Evolutionary conservation across 2,113 vertebrate species (phyloP).

Genomic region (Isichthys henryi): DNA sequence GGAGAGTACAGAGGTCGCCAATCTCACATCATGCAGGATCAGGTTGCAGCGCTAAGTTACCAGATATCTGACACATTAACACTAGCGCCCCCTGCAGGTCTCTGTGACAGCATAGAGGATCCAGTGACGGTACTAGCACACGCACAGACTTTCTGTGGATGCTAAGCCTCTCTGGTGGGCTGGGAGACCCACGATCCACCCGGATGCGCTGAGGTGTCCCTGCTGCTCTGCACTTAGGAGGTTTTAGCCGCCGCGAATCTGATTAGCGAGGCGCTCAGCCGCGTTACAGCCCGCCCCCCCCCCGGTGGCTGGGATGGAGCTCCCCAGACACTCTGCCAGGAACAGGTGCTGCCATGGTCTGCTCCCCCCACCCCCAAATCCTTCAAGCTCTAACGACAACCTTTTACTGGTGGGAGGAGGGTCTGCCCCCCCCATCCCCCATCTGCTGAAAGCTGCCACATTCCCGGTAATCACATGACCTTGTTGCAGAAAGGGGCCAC

Average conservation of each 20-base stretch:
- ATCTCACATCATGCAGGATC: neutral
- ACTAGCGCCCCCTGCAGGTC: neutral
- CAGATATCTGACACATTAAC: neutral
- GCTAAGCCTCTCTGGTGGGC: neutral
- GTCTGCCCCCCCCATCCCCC: neutral
- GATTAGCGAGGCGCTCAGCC: neutral
- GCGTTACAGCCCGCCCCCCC: neutral
- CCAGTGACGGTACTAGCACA: neutral
- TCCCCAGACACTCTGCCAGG: neutral
- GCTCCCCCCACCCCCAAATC: neutral
- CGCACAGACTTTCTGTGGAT: neutral
- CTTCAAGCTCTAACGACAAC: neutral
- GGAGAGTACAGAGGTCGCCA: neutral
- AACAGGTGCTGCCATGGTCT: neutral
- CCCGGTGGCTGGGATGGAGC: neutral
- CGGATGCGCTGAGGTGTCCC: neutral
- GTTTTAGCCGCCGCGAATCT: neutral
- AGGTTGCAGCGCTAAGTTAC: neutral
- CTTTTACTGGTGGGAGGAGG: neutral
- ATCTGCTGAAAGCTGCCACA: neutral
- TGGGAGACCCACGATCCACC: neutral
- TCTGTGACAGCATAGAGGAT: neutral
- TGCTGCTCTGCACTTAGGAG: neutral
- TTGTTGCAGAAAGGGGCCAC: neutral
- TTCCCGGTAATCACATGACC: neutral